Evolutionary conservation across 2,797 vertebrate species (phyloP).

Genomic region (Liasis olivaceus): DNA sequence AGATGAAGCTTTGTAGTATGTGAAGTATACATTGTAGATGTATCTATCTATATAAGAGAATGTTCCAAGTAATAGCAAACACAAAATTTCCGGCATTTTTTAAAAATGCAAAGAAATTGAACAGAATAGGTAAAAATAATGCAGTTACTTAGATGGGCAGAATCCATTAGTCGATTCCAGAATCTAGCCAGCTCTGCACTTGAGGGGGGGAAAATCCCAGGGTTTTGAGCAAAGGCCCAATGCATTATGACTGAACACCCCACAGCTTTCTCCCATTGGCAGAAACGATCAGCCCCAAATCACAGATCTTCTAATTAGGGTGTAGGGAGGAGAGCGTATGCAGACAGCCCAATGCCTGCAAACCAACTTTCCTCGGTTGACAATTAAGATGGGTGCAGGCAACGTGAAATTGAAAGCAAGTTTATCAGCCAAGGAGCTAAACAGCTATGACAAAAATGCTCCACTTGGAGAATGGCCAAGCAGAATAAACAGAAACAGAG

Average conservation of each 20-base stretch:
- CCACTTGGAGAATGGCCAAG: background rate
- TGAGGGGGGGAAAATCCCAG: background rate
- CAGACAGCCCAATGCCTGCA: background rate
- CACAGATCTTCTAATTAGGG: background rate
- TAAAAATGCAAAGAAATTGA: background rate
- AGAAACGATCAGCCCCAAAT: background rate
- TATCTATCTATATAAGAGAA: background rate
- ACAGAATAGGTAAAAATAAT: background rate
- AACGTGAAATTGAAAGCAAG: background rate
- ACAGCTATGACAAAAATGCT: background rate
- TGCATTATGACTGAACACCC: background rate
- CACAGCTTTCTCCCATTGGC: background rate
- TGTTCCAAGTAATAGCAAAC: background rate
- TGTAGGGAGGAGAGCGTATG: background rate
- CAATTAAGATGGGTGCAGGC: background rate
- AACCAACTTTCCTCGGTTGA: background rate
- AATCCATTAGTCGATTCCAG: background rate
- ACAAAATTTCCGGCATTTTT: background rate
- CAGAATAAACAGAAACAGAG: background rate
- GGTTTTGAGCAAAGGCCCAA: background rate
- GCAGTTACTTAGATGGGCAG: background rate
- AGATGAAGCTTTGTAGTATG: background rate
- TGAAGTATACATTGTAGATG: background rate
- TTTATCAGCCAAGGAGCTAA: background rate
- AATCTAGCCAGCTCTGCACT: background rate